A percentile compares a stretch with the other conserved stretches of the same genome.
Conservation (phyloP, 2,888 invertebrate genomes). For the Globia sparganii region DNA sequence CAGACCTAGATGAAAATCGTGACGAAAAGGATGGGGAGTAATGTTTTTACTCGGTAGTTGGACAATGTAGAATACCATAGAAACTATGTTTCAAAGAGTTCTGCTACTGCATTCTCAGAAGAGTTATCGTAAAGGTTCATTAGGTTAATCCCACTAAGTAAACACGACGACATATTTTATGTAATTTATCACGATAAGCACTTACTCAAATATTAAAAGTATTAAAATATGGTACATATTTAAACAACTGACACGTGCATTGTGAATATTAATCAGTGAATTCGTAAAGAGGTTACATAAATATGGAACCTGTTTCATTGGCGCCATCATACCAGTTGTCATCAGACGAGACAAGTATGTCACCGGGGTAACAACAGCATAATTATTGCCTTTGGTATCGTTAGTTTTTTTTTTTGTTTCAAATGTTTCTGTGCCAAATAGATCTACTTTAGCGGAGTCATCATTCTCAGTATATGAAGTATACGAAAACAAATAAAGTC, state of each 20-base stretch:
- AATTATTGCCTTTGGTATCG: conserved; percentile 19
- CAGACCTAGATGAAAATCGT: neutral
- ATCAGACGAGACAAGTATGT: conserved; percentile 46
- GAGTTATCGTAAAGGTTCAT: conserved; percentile 20
- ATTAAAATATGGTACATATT: conserved; percentile 42
- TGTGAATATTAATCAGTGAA: conserved; percentile 55
- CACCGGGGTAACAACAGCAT: conserved; percentile 32
- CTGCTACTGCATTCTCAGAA: neutral
- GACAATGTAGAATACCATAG: neutral
- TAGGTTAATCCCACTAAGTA: conserved; percentile 41
- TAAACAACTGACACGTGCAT: conserved; percentile 36
- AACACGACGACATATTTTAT: conserved; percentile 26
- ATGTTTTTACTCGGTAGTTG: neutral
- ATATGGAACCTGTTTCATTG: conserved; percentile 56
- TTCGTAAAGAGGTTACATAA: conserved; percentile 52
- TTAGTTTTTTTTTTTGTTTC: conserved; percentile 38
- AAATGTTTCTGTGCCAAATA: conserved; percentile 20
- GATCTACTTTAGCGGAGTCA: conserved; percentile 22
- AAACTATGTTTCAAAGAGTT: conserved; percentile 9
- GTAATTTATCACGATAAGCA: conserved; percentile 26
- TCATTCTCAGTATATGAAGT: conserved; percentile 18
- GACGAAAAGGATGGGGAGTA: neutral
- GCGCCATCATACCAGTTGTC: conserved; percentile 51
- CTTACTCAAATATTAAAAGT: conserved; percentile 42
- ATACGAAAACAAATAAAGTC: conserved; percentile 20